A percentile compares a stretch with the other conserved stretches of the same genome.
These are phyloP conservation scores for Fragum whitleyi DNA, from an alignment of 2,888 invertebrate genomes.

Conservation along the genomic window DNA sequence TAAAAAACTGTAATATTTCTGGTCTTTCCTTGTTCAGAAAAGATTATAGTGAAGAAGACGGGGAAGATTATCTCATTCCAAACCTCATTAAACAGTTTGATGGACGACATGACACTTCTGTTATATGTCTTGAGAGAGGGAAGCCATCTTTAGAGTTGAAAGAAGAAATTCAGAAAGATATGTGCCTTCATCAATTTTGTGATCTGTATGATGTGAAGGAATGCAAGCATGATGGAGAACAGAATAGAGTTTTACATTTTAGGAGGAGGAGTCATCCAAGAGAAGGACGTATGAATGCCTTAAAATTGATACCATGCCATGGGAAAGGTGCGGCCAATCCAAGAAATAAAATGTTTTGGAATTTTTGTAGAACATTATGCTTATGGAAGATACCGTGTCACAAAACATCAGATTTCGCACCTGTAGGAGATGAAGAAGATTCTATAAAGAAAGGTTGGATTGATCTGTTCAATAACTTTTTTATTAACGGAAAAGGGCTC, in stretches of 20 bases:
- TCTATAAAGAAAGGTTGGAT: neutral
- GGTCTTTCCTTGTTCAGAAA: neutral
- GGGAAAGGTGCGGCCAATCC: neutral
- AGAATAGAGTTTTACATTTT: neutral
- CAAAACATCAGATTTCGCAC: neutral
- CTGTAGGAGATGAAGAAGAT: neutral
- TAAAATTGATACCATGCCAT: constrained; percentile 2
- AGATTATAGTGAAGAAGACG: neutral
- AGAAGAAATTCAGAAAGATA: neutral
- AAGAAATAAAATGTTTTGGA: neutral
- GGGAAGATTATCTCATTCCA: neutral
- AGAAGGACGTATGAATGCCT: neutral
- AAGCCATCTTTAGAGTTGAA: neutral
- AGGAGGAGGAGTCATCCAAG: neutral
- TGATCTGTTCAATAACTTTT: neutral
- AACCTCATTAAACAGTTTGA: too few relatives aligned
- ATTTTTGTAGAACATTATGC: neutral
- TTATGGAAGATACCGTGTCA: too few relatives aligned
- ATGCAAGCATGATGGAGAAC: neutral
- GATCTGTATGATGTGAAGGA: too few relatives aligned
- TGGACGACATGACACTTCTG: neutral
- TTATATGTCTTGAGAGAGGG: neutral
- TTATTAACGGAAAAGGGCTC: too few relatives aligned
- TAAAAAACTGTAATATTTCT: too few relatives aligned
- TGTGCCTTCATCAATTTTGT: constrained; percentile 6